Evolutionary conservation across 2,113 vertebrate species (phyloP).

Genomic region (Mormyrus iriodes): DNA sequence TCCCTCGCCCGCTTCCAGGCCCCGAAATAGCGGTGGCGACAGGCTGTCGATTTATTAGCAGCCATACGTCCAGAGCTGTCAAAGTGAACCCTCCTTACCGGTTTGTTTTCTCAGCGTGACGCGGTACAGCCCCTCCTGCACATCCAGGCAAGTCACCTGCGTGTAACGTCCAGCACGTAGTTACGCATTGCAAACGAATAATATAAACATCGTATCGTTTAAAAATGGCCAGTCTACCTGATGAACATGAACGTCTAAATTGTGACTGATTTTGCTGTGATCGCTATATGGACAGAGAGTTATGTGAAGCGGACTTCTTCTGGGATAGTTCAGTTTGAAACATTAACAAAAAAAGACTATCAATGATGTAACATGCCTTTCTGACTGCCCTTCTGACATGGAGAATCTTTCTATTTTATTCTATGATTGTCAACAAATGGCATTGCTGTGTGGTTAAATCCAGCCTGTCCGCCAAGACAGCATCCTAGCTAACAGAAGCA

Average conservation of each 20-base stretch:
- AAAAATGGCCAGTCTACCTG: background rate
- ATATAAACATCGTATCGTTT: background rate
- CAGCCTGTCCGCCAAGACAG: background rate
- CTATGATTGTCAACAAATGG: background rate
- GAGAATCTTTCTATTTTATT: background rate
- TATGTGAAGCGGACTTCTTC: background rate
- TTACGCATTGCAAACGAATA: background rate
- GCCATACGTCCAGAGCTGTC: background rate
- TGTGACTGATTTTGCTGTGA: background rate
- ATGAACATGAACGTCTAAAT: background rate
- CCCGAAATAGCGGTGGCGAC: conserved; percentile 17
- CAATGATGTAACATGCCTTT: background rate
- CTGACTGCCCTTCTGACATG: background rate
- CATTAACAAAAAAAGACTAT: background rate
- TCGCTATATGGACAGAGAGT: background rate
- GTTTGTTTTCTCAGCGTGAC: background rate
- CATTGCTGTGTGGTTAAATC: background rate
- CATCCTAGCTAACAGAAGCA: background rate
- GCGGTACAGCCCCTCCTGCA: background rate
- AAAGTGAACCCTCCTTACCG: background rate
- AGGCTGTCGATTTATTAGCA: conserved; percentile 1
- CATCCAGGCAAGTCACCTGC: background rate
- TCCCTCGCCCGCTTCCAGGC: background rate
- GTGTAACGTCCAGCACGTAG: background rate
- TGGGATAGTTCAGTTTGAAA: background rate